Evolutionary conservation across 2,888 invertebrate genomes (phyloP).

Genomic region (Saturnia pavonia): DNA sequence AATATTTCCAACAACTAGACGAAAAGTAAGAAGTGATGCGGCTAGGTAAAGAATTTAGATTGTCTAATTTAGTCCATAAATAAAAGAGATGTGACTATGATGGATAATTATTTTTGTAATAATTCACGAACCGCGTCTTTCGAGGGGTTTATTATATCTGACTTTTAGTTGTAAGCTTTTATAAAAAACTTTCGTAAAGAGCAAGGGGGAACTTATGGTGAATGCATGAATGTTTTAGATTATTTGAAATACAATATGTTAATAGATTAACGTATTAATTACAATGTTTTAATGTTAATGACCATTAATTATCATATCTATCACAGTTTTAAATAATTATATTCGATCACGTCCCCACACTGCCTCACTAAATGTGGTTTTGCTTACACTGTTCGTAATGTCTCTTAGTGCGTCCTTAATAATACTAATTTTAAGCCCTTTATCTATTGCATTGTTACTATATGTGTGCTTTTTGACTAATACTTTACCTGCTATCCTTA

Average conservation of each 20-base stretch:
- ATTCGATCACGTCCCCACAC: conserved; percentile 43
- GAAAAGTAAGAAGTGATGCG: neutral
- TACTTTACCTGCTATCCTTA: conserved; percentile 60
- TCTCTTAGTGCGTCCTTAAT: conserved; percentile 22
- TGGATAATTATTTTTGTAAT: no score
- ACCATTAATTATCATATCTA: conserved; percentile 32
- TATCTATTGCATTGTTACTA: conserved; percentile 40
- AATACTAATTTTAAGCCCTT: conserved; percentile 28
- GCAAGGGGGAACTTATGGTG: neutral
- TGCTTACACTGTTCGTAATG: conserved; percentile 37
- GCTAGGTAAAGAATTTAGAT: neutral
- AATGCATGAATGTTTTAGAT: neutral
- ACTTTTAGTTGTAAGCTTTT: no score
- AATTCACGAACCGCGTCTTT: no score
- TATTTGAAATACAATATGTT: neutral
- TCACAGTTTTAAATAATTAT: conserved; percentile 41
- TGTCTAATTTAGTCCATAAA: neutral
- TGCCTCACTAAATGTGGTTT: conserved; percentile 54
- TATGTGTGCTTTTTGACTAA: conserved; percentile 44
- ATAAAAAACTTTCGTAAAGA: no score
- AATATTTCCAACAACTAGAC: no score
- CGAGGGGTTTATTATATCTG: no score
- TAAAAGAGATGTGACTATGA: neutral
- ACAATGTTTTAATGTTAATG: neutral
- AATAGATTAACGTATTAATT: neutral